Percentiles rank a stretch among this genome's conserved stretches.
Evolutionary conservation across 2,888 invertebrate genomes (phyloP).

Genomic region (Spilosoma lubricipeda): DNA sequence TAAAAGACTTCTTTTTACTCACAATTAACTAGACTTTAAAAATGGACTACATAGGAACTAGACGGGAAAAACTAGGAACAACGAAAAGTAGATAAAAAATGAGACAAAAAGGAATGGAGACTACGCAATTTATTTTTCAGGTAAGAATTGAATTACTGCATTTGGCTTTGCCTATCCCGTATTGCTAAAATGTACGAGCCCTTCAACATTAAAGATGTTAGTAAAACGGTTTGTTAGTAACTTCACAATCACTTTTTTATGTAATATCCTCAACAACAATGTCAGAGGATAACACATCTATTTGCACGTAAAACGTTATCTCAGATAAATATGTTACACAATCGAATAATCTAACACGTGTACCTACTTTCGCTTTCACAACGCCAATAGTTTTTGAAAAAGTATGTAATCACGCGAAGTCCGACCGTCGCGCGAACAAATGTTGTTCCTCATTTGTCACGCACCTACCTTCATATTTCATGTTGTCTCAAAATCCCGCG

Average conservation of each 20-base stretch:
- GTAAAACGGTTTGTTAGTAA: not conserved
- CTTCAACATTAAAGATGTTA: not conserved
- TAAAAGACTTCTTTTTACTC: too few relatives aligned
- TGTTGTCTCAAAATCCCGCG: conserved; percentile 46
- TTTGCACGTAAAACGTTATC: conserved; percentile 23
- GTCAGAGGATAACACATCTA: not conserved
- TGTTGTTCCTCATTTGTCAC: conserved; percentile 58
- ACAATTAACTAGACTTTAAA: too few relatives aligned
- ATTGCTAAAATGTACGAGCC: not conserved
- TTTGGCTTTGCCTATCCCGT: too few relatives aligned
- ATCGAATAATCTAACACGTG: conserved; percentile 44
- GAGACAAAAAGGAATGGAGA: too few relatives aligned
- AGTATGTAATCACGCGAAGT: conserved; percentile 51
- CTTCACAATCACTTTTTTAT: not conserved
- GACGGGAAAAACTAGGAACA: too few relatives aligned
- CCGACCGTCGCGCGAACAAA: conserved; percentile 35
- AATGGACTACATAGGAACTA: too few relatives aligned
- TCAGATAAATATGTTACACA: conserved; percentile 42
- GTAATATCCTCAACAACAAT: not conserved
- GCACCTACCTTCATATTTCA: conserved; percentile 58
- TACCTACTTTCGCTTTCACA: conserved; percentile 45
- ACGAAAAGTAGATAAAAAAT: too few relatives aligned
- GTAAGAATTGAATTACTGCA: too few relatives aligned
- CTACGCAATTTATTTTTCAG: too few relatives aligned
- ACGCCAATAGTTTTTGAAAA: conserved; percentile 42